These are phyloP conservation scores for Coracias cyanogaster DNA, from an alignment of 2,797 vertebrate genomes.

Conservation along the genomic window DNA sequence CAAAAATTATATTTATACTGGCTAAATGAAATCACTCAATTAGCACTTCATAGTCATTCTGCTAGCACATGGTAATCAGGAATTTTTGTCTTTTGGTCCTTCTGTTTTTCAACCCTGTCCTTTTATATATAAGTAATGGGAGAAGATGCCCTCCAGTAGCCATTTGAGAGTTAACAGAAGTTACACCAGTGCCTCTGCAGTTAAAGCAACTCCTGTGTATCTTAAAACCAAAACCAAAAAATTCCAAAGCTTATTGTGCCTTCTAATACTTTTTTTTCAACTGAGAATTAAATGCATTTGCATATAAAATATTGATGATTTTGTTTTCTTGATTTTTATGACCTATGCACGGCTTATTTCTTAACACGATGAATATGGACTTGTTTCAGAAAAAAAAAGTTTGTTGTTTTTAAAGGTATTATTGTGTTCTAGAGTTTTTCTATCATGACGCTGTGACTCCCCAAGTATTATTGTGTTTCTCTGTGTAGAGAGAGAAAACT, in stretches of 20 bases:
- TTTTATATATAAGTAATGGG: neutral
- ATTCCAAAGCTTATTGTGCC: neutral
- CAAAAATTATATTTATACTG: neutral
- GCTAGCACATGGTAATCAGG: neutral
- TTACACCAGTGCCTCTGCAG: neutral
- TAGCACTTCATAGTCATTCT: neutral
- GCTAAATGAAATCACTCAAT: neutral
- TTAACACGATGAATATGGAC: neutral
- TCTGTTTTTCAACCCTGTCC: neutral
- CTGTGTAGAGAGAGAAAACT: neutral
- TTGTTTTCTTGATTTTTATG: neutral
- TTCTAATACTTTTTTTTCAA: neutral
- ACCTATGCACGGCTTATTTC: neutral
- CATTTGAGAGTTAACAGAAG: neutral
- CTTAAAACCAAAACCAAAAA: neutral
- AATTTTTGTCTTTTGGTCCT: neutral
- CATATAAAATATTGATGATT: neutral
- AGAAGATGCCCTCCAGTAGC: neutral
- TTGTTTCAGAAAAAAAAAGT: neutral
- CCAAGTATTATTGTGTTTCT: neutral
- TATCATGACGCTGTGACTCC: neutral
- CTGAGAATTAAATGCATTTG: neutral
- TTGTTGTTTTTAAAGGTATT: neutral
- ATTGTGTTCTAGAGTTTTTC: neutral
- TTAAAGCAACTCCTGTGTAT: neutral